phyloP scores from a whole-genome alignment of 1,140 invertebrate genomes.

The Drosophila pachea region DNA sequence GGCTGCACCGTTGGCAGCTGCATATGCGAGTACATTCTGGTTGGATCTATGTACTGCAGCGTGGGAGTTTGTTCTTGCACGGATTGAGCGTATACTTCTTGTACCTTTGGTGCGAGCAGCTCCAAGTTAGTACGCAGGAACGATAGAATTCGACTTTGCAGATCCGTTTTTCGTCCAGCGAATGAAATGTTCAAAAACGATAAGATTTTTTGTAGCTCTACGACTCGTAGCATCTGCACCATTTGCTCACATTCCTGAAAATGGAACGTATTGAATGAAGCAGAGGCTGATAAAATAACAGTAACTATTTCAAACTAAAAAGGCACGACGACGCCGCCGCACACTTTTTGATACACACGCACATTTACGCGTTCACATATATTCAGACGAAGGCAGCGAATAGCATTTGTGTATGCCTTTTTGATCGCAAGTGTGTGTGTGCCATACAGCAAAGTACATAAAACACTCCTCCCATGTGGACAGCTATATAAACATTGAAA shows the following conservation, averaged over 20 bases:
- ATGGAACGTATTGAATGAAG: slow-evolving; percentile 4
- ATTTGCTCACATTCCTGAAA: slow-evolving; percentile 84
- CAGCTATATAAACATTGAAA: slow-evolving; percentile 7
- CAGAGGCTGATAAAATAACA: slow-evolving; percentile 15
- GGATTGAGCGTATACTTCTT: slow-evolving; percentile 86
- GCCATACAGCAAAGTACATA: slow-evolving; percentile 26
- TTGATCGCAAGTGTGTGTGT: slow-evolving; percentile 16
- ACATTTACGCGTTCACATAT: slow-evolving; percentile 10
- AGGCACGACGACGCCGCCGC: slow-evolving; percentile 33
- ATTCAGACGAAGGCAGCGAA: slow-evolving; percentile 11
- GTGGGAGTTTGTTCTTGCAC: slow-evolving; percentile 74
- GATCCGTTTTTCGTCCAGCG: slow-evolving; percentile 92
- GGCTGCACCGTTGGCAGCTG: slow-evolving; percentile 70
- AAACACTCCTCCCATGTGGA: slow-evolving; percentile 31
- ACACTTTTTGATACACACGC: slow-evolving; percentile 9
- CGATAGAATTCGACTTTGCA: slow-evolving; percentile 88
- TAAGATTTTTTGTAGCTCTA: slow-evolving; percentile 89
- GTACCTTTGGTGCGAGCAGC: slow-evolving; percentile 88
- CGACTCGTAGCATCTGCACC: slow-evolving; percentile 90
- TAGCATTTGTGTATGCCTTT: slow-evolving; percentile 41
- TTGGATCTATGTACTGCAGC: slow-evolving; percentile 69
- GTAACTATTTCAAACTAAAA: slow-evolving; percentile 17
- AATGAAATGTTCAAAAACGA: slow-evolving; percentile 91
- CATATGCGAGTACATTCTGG: slow-evolving; percentile 78
- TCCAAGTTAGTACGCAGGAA: slow-evolving; percentile 86